Conservation (phyloP, 2,888 invertebrate species). For the Elysia crispata region DNA sequence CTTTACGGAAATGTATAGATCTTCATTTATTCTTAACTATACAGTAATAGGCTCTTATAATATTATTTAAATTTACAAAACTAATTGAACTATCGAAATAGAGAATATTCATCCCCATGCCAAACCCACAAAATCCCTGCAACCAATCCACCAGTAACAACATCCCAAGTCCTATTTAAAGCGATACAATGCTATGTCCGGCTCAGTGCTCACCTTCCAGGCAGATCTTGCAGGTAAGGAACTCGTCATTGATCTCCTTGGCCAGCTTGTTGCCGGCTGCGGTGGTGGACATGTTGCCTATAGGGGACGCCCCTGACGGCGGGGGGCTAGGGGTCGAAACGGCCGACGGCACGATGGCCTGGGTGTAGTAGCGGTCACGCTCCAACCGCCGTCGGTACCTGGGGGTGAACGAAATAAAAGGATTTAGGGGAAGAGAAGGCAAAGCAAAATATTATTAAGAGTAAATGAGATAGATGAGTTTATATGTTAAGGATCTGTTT, state of each 20-base stretch:
- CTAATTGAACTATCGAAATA: no score
- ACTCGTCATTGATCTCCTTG: conserved; percentile 78
- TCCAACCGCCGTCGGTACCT: conserved; percentile 70
- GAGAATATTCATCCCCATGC: no score
- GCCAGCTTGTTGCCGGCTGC: conserved; percentile 73
- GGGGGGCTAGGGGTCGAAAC: conserved; percentile 53
- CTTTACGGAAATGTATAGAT: no score
- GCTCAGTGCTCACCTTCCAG: conserved; percentile 51
- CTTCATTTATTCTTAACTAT: no score
- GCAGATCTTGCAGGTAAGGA: conserved; percentile 78
- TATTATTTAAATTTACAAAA: no score
- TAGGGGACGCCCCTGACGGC: conserved; percentile 42
- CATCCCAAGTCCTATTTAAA: background rate
- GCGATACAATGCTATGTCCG: background rate
- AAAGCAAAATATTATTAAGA: no score
- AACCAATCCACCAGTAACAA: background rate
- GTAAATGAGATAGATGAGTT: no score
- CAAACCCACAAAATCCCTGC: no score
- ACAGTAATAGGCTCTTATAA: no score
- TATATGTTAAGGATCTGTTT: no score
- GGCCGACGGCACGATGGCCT: conserved; percentile 65
- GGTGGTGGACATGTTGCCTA: conserved; percentile 53
- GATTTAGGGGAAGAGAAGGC: no score
- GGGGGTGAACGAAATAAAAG: background rate
- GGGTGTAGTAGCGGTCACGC: conserved; percentile 70